Conservation (phyloP, 2,888 invertebrate genomes). For the Mamestra brassicae region DNA sequence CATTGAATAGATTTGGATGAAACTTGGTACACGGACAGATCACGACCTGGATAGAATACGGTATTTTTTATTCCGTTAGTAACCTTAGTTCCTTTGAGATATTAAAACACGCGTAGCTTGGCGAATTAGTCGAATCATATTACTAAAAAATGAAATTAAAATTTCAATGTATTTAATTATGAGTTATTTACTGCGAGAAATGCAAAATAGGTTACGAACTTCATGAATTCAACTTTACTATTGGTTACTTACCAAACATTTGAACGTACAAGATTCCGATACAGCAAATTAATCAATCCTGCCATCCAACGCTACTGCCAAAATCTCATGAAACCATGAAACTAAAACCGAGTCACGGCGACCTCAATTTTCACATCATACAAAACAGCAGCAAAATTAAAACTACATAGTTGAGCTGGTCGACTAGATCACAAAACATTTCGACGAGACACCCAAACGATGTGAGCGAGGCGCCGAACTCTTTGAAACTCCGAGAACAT, state of each 20-base stretch:
- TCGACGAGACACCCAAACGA: slow-evolving; percentile 58
- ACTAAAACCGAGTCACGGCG: slow-evolving; percentile 21
- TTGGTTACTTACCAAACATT: slow-evolving; percentile 6
- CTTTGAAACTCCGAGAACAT: slow-evolving; percentile 69
- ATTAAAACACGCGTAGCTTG: no score
- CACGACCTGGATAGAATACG: no score
- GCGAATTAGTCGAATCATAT: not conserved
- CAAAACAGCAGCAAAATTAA: slow-evolving; percentile 47
- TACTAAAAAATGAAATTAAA: not conserved
- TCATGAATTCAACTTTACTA: not conserved
- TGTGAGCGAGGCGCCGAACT: slow-evolving; percentile 58
- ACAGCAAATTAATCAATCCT: slow-evolving; percentile 1
- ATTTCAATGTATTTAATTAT: not conserved
- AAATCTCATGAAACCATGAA: slow-evolving; percentile 13
- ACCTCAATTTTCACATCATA: slow-evolving; percentile 32
- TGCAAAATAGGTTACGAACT: not conserved
- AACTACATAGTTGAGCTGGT: slow-evolving; percentile 41
- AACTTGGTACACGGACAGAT: not conserved
- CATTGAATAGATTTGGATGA: not conserved
- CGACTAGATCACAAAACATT: slow-evolving; percentile 59
- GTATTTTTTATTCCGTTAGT: no score
- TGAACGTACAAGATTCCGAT: not conserved
- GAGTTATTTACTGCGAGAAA: not conserved
- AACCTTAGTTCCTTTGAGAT: no score
- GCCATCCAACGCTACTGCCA: not conserved